Conservation (phyloP, 2,797 vertebrate genomes). For the Parotocinclus haroldoi region DNA sequence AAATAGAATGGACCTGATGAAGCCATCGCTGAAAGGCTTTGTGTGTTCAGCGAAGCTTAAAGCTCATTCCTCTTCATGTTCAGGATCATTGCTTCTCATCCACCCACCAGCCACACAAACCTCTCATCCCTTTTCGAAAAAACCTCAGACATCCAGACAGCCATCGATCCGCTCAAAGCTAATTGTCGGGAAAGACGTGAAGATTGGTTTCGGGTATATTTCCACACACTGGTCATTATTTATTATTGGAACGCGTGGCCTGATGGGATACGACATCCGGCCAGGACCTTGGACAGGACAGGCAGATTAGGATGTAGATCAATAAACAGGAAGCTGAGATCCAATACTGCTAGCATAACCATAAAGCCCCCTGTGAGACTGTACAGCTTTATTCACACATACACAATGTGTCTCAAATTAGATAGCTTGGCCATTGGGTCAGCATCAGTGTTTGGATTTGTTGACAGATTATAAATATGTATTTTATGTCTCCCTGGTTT, state of each 20-base stretch:
- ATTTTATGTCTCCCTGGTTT: too few relatives aligned
- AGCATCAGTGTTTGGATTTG: too few relatives aligned
- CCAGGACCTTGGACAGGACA: constrained; percentile 1
- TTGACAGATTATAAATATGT: too few relatives aligned
- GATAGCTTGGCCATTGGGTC: too few relatives aligned
- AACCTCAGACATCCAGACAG: constrained; percentile 62
- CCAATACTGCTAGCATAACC: neutral
- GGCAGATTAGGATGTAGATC: constrained; percentile 28
- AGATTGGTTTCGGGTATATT: constrained; percentile 63
- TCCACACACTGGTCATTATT: constrained; percentile 24
- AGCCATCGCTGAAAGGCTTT: neutral
- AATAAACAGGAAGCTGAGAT: constrained; percentile 17
- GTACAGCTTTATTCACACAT: too few relatives aligned
- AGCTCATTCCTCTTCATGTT: constrained; percentile 25
- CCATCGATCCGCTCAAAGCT: constrained; percentile 71
- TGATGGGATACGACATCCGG: constrained; percentile 39
- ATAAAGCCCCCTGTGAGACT: too few relatives aligned
- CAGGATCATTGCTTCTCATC: constrained; percentile 25
- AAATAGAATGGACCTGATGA: neutral
- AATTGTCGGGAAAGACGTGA: constrained; percentile 69
- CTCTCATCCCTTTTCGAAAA: constrained; percentile 28
- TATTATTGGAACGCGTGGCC: constrained; percentile 6
- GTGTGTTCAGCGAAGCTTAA: neutral
- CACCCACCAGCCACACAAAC: constrained; percentile 19
- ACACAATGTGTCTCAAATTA: too few relatives aligned